Evolutionary conservation across 2,113 vertebrate genomes (phyloP).

Genomic region (Mesoclemmys tuberculata): DNA sequence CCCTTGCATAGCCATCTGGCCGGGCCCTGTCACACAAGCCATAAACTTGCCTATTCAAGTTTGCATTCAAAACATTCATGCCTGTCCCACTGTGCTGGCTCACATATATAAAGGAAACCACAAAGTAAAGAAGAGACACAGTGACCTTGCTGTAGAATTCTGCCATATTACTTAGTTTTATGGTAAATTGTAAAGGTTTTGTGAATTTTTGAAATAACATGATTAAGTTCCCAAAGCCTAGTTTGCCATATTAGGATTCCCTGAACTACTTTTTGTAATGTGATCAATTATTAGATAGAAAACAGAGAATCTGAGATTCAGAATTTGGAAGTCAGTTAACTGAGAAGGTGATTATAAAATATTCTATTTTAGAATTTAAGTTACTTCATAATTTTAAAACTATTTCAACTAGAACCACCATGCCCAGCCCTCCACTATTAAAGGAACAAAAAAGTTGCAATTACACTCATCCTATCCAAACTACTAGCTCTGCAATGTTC

Average conservation of each 20-base stretch:
- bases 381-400: neutral
- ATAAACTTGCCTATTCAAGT: neutral
- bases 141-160: neutral
- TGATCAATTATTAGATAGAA: neutral
- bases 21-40: too few species aligned
- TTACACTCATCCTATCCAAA: neutral
- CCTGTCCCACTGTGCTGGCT: neutral
- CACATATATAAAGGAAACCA: neutral
- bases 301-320: neutral
- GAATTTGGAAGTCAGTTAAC: neutral
- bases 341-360: neutral
- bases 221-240: neutral
- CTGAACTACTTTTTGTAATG: neutral
- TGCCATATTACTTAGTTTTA: neutral
- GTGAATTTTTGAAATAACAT: neutral
- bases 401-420: neutral
- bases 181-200: neutral
- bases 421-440: neutral
- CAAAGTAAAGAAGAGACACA: neutral
- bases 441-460: slow-evolving; percentile 27
- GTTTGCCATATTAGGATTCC: neutral
- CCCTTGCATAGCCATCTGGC: too few species aligned
- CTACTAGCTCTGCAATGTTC: neutral
- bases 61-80: neutral
- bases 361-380: neutral